Conservation (phyloP, 2,113 vertebrate genomes). For the Callipepla californica region DNA sequence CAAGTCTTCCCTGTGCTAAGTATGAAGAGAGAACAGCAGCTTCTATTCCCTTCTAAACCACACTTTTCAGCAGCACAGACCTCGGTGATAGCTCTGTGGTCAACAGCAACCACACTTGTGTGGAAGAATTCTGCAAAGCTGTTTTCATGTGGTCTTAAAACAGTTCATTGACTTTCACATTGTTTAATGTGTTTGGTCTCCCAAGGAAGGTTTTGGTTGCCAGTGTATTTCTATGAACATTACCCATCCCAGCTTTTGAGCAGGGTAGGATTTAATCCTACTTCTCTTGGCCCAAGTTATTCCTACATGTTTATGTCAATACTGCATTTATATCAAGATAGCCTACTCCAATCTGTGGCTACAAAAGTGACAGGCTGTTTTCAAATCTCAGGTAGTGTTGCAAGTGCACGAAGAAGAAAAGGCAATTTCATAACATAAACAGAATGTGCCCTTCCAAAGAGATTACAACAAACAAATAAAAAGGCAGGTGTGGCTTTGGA, state of each 20-base stretch:
- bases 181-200: neutral
- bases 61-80: accelerated
- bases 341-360: neutral
- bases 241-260: neutral
- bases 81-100: neutral
- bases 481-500: neutral
- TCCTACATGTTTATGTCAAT: neutral
- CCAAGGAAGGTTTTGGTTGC: neutral
- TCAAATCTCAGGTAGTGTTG: neutral
- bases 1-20: neutral
- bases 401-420: neutral
- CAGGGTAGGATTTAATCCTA: neutral
- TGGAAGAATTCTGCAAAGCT: neutral
- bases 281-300: neutral
- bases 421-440: neutral
- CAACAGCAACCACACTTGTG: accelerated
- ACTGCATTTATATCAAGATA: neutral
- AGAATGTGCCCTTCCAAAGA: neutral
- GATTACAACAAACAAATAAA: neutral
- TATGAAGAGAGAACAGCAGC: neutral
- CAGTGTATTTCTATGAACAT: neutral
- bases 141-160: neutral
- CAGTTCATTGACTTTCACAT: neutral
- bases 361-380: neutral
- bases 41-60: neutral